Percentiles rank a stretch among this genome's conserved stretches.
Conservation (phyloP, 2,113 vertebrate genomes). For the Arvicanthis niloticus region DNA sequence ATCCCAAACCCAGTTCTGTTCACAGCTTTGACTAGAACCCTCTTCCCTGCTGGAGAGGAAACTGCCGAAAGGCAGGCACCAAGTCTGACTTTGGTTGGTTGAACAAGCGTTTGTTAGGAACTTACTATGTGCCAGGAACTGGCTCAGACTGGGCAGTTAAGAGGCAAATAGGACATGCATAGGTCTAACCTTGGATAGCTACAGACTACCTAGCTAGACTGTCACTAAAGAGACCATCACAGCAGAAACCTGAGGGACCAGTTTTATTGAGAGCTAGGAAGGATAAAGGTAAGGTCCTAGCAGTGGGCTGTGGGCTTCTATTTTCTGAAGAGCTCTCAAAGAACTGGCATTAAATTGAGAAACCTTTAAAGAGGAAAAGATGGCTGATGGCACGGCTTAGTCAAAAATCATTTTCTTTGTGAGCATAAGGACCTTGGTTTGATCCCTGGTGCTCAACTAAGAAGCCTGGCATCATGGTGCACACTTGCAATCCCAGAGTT, state of each 20-base stretch:
- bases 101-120: background rate
- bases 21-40: rapidly evolving
- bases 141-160: background rate
- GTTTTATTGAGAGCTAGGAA: background rate
- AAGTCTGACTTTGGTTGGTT: no score
- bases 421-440: background rate
- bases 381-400: background rate
- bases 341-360: background rate
- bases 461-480: background rate
- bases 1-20: background rate
- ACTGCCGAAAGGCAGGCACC: no score
- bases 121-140: no score
- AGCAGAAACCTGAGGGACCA: background rate
- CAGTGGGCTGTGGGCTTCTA: background rate
- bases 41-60: background rate
- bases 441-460: background rate
- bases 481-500: background rate
- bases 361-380: no score
- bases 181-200: background rate
- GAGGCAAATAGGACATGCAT: background rate
- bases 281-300: background rate
- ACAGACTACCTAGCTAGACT: background rate
- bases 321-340: background rate
- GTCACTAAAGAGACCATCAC: no score
- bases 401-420: background rate